A percentile compares a stretch with the other conserved stretches of the same genome.
These are phyloP conservation scores for Calameuta idolon DNA, from an alignment of 2,888 invertebrate genomes.

Conservation along the genomic window DNA sequence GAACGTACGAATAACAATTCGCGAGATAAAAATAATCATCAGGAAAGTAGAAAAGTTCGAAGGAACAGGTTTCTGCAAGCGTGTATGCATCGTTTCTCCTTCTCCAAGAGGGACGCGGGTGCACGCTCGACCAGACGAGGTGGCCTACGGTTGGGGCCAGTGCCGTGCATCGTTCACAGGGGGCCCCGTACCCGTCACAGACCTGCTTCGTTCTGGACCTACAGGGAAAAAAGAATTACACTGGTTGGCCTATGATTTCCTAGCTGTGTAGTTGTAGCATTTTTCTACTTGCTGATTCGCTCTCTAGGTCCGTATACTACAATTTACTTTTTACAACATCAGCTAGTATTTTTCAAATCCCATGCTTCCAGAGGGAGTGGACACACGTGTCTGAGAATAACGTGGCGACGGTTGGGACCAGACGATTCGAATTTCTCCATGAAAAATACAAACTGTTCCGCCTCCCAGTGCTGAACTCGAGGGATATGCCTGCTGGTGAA, in stretches of 20 bases:
- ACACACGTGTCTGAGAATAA: background rate
- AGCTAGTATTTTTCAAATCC: background rate
- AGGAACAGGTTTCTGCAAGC: slow-evolving; percentile 64
- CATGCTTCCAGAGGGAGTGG: background rate
- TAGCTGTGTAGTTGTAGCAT: background rate
- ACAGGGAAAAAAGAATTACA: background rate
- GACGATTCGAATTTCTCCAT: background rate
- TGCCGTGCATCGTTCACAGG: slow-evolving; percentile 29
- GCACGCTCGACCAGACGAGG: slow-evolving; percentile 55
- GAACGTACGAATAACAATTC: slow-evolving; percentile 22
- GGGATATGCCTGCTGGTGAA: background rate
- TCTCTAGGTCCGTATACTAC: background rate
- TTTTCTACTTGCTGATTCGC: background rate
- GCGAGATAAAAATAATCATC: slow-evolving; percentile 47
- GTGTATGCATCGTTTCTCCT: slow-evolving; percentile 27
- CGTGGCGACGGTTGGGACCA: background rate
- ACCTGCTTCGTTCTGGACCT: background rate
- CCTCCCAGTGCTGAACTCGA: background rate
- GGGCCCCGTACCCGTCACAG: background rate
- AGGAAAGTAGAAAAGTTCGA: slow-evolving; percentile 56
- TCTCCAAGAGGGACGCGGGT: slow-evolving; percentile 42
- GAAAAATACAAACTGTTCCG: background rate
- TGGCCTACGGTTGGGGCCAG: slow-evolving; percentile 53
- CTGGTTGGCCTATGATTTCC: background rate
- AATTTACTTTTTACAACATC: background rate